Evolutionary conservation across 2,888 invertebrate species (phyloP).

Genomic region (Ormyrus labotus): DNA sequence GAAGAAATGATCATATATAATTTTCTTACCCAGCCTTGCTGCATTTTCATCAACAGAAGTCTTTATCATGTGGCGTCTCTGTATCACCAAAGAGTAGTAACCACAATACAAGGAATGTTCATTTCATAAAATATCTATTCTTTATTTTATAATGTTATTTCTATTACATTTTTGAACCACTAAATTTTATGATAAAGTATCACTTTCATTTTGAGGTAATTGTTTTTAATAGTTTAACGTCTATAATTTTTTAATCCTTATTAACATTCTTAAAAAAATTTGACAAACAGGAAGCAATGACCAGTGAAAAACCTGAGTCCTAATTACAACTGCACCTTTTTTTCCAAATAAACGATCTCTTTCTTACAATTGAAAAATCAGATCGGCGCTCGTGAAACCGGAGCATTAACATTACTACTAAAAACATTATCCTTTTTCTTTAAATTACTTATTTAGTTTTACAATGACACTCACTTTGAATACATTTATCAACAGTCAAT

Average conservation of each 20-base stretch:
- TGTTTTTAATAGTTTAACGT: no score
- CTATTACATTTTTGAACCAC: constrained; percentile 18
- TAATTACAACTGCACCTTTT: constrained; percentile 5
- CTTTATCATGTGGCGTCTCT: constrained; percentile 25
- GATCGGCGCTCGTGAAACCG: neutral
- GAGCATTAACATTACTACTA: neutral
- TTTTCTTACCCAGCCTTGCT: constrained; percentile 29
- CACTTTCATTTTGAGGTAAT: neutral
- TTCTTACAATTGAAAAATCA: constrained; percentile 13
- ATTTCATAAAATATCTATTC: neutral
- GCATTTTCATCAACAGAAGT: constrained; percentile 29
- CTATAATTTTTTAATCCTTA: no score
- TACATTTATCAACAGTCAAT: no score
- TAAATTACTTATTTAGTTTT: neutral
- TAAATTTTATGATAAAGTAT: neutral
- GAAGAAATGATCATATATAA: no score
- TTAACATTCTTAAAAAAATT: neutral
- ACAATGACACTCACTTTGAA: neutral
- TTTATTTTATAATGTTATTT: neutral
- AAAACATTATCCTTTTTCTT: neutral
- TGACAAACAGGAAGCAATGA: constrained; percentile 3
- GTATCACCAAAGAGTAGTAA: constrained; percentile 16
- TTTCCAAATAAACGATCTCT: constrained; percentile 10
- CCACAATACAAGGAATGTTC: constrained; percentile 2
- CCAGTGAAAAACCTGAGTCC: neutral